Evolutionary conservation across 2,113 vertebrate genomes (phyloP).

Genomic region (Corynorhinus townsendii): DNA sequence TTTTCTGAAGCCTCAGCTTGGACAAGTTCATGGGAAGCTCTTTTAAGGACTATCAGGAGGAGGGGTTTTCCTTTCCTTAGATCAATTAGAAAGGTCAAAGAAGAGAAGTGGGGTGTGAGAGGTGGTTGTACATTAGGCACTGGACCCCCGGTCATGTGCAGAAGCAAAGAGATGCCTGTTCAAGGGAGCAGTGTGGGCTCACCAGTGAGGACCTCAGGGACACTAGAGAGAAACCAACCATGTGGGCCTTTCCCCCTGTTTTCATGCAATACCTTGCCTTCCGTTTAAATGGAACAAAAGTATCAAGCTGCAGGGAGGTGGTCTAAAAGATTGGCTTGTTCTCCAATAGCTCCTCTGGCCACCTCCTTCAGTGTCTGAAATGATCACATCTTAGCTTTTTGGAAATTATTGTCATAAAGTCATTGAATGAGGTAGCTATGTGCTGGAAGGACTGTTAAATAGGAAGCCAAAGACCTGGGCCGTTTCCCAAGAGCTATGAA

Average conservation of each 20-base stretch:
- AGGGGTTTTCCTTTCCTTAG: neutral
- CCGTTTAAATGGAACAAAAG: neutral
- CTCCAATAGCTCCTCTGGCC: neutral
- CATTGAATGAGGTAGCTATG: neutral
- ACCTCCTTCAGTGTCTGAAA: neutral
- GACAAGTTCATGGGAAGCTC: conserved; percentile 14
- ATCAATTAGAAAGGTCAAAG: conserved; percentile 1
- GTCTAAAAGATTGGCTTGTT: neutral
- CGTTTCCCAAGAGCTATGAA: neutral
- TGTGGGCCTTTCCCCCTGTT: neutral
- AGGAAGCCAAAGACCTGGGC: neutral
- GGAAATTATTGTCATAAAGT: neutral
- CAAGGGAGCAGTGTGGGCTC: neutral
- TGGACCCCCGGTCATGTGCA: neutral
- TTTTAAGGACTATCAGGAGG: neutral
- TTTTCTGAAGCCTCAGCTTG: conserved; percentile 13
- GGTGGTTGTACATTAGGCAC: neutral
- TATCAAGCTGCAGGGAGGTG: neutral
- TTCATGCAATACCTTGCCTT: neutral
- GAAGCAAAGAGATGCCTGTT: neutral
- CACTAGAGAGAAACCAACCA: neutral
- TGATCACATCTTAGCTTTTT: neutral
- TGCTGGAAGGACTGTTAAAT: neutral
- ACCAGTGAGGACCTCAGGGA: neutral
- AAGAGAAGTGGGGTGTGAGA: neutral